These are phyloP conservation scores for Leptinotarsa haldemani DNA, from an alignment of 2,888 invertebrate species.

Conservation along the genomic window DNA sequence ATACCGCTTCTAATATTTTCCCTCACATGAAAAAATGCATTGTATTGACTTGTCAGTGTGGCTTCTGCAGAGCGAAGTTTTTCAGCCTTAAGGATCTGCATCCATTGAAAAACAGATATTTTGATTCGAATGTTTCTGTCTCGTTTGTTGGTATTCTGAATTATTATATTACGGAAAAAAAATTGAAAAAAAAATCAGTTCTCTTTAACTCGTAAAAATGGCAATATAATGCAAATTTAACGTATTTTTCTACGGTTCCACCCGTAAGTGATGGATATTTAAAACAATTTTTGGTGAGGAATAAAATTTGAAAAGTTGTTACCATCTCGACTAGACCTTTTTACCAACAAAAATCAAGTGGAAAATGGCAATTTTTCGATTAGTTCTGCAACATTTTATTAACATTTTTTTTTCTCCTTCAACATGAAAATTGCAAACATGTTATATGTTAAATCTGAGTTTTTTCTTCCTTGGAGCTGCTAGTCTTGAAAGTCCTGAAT, in stretches of 20 bases:
- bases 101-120: neutral
- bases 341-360: neutral
- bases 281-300: conserved; percentile 1
- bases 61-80: neutral
- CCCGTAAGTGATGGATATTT: neutral
- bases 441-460: neutral
- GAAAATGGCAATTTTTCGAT: neutral
- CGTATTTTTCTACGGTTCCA: neutral
- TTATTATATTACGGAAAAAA: neutral
- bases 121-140: neutral
- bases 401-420: neutral
- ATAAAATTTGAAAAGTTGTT: neutral
- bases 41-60: neutral
- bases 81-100: neutral
- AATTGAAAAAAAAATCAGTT: neutral
- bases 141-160: neutral
- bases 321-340: neutral
- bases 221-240: neutral
- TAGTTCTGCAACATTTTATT: neutral
- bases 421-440: neutral
- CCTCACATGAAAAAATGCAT: neutral
- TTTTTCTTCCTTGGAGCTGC: neutral
- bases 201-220: neutral
- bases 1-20: neutral
- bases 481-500: neutral